These are phyloP conservation scores for Scaptomyza flava DNA, from an alignment of 2,888 invertebrate species.

Conservation along the genomic window DNA sequence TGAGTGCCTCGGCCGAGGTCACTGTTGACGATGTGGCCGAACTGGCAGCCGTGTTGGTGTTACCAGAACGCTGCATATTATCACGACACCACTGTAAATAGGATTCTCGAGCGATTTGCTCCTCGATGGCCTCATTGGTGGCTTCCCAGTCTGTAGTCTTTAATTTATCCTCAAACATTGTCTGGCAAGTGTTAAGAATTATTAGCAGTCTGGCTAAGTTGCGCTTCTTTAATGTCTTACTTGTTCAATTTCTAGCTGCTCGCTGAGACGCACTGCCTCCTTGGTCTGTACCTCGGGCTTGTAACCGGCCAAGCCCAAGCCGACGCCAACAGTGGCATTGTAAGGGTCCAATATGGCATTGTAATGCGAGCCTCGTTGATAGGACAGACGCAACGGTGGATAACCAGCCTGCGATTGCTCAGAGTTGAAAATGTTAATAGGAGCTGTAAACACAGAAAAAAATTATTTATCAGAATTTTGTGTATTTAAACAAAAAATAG, in stretches of 20 bases:
- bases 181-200: slow-evolving; percentile 84
- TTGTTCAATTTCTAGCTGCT: slow-evolving; percentile 92
- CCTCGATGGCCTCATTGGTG: slow-evolving; percentile 95
- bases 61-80: slow-evolving; percentile 86
- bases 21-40: slow-evolving; percentile 80
- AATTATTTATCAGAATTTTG: too few relatives aligned
- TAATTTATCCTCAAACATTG: slow-evolving; percentile 95
- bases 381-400: slow-evolving; percentile 92
- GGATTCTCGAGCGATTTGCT: slow-evolving; percentile 93
- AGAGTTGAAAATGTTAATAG: slow-evolving; percentile 94
- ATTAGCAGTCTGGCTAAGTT: not conserved
- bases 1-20: slow-evolving; percentile 81
- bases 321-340: slow-evolving; percentile 92
- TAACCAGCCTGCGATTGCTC: slow-evolving; percentile 89
- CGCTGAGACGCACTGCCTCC: slow-evolving; percentile 91
- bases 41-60: slow-evolving; percentile 60
- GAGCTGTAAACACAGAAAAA: slow-evolving; percentile 86
- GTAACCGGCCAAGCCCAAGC: slow-evolving; percentile 92
- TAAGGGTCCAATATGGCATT: slow-evolving; percentile 95
- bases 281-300: slow-evolving; percentile 90
- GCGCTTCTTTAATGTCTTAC: slow-evolving; percentile 80
- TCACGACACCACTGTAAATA: slow-evolving; percentile 92
- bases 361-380: slow-evolving; percentile 94
- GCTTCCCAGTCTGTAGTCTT: slow-evolving; percentile 96
- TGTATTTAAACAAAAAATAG: too few relatives aligned